These are phyloP conservation scores for Aplysina aerophoba DNA, from an alignment of 37 sponge, comb jelly and placozoan genomes.

Conservation along the genomic window DNA sequence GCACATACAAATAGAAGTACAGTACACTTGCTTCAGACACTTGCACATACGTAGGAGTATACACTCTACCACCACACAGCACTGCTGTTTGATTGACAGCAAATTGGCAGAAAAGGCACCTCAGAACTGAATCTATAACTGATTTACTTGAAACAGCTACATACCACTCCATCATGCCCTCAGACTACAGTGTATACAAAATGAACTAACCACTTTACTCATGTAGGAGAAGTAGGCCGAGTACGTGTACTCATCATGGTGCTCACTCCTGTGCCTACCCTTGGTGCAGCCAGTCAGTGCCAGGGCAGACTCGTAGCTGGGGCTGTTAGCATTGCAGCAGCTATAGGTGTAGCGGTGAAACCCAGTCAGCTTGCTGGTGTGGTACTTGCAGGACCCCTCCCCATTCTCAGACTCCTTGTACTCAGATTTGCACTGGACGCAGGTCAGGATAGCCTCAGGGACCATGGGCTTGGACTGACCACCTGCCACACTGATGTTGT, in stretches of 20 bases:
- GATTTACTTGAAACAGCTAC: too few relatives aligned
- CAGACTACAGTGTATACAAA: too few relatives aligned
- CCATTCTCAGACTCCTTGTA: constrained; percentile 79
- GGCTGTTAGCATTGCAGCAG: constrained; percentile 51
- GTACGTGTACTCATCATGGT: constrained; percentile 67
- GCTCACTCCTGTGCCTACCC: constrained; percentile 70
- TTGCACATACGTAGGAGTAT: too few relatives aligned
- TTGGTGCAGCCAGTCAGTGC: constrained; percentile 57
- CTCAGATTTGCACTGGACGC: constrained; percentile 68
- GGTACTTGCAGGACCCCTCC: constrained; percentile 66
- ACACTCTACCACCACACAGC: too few relatives aligned
- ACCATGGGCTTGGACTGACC: constrained; percentile 34
- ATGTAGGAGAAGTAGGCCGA: constrained; percentile 56
- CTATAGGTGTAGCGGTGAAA: constrained; percentile 25
- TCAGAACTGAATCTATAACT: neutral
- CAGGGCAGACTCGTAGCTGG: constrained; percentile 28
- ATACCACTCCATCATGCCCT: too few relatives aligned
- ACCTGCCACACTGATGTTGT: neutral
- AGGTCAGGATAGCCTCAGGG: constrained; percentile 77
- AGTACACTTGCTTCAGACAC: too few relatives aligned
- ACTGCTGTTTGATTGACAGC: too few relatives aligned
- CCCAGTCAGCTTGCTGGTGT: constrained; percentile 36
- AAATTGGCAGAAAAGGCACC: neutral
- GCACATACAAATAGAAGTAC: neutral
- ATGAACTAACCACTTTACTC: constrained; percentile 47